Percentiles rank a stretch among this genome's conserved stretches.
These are phyloP conservation scores for Setophaga kirtlandii DNA, from an alignment of 2,113 vertebrate genomes.

Conservation along the genomic window DNA sequence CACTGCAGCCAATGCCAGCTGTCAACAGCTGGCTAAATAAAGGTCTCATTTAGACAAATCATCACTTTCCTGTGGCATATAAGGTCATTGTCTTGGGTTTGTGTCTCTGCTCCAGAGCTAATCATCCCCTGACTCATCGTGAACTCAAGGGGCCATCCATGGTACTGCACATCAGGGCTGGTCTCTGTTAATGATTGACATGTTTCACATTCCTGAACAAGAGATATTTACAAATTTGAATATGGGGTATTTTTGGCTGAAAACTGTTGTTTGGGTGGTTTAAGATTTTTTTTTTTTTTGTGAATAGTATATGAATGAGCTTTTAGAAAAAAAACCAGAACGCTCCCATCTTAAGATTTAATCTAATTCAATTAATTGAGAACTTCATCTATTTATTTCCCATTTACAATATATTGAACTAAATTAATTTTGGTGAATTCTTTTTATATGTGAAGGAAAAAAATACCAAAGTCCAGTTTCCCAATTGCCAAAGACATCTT, in stretches of 20 bases:
- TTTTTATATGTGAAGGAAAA: background rate
- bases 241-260: background rate
- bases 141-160: background rate
- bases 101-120: background rate
- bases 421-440: background rate
- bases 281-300: background rate
- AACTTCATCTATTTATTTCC: background rate
- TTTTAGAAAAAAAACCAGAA: background rate
- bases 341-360: background rate
- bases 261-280: background rate
- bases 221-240: background rate
- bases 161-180: background rate
- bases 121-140: background rate
- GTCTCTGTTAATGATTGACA: background rate
- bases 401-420: background rate
- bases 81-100: background rate
- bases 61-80: background rate
- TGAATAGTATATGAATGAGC: background rate
- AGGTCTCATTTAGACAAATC: constrained; percentile 29
- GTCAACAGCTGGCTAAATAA: background rate
- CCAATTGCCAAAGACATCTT: background rate
- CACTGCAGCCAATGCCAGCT: background rate
- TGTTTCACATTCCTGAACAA: background rate
- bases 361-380: background rate
- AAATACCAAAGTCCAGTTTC: background rate